Conservation (phyloP, 1,140 invertebrate genomes). For the Tetramorium alpestre region DNA sequence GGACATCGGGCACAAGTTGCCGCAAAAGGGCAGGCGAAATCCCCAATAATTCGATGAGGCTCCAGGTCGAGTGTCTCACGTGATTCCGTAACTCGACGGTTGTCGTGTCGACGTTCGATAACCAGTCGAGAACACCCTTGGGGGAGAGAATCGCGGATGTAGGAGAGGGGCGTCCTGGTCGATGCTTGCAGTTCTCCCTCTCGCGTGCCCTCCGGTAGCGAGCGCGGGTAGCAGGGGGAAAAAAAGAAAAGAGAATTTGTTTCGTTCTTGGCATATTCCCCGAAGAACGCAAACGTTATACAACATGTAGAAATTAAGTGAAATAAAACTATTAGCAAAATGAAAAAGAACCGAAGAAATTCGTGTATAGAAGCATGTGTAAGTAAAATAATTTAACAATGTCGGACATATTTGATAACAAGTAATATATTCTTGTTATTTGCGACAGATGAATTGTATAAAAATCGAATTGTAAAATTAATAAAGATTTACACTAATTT, state of each 20-base stretch:
- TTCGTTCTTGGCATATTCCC: slow-evolving; percentile 26
- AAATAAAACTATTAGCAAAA: not conserved
- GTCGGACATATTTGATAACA: not conserved
- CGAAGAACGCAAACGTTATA: slow-evolving; percentile 4
- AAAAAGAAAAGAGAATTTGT: slow-evolving; percentile 27
- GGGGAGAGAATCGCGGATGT: slow-evolving; percentile 48
- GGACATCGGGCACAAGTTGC: slow-evolving; percentile 36
- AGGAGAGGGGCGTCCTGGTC: slow-evolving; percentile 27
- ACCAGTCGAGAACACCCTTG: slow-evolving; percentile 54
- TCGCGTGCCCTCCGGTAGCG: slow-evolving; percentile 4
- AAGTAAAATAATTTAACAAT: not conserved
- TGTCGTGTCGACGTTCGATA: slow-evolving; percentile 55
- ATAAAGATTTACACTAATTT: no score
- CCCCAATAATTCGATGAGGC: slow-evolving; percentile 54
- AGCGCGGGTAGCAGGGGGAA: not conserved
- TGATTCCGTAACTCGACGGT: slow-evolving; percentile 52
- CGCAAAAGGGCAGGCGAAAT: slow-evolving; percentile 45
- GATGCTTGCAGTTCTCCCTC: slow-evolving; percentile 43
- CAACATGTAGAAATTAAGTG: not conserved
- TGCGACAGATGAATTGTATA: not conserved
- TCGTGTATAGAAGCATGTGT: not conserved
- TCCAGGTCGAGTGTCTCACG: slow-evolving; percentile 53
- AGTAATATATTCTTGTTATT: not conserved
- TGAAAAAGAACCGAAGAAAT: not conserved
- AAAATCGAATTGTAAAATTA: not conserved